Evolutionary conservation across 2,888 invertebrate genomes (phyloP).

Genomic region (Chrysolina haemoptera): DNA sequence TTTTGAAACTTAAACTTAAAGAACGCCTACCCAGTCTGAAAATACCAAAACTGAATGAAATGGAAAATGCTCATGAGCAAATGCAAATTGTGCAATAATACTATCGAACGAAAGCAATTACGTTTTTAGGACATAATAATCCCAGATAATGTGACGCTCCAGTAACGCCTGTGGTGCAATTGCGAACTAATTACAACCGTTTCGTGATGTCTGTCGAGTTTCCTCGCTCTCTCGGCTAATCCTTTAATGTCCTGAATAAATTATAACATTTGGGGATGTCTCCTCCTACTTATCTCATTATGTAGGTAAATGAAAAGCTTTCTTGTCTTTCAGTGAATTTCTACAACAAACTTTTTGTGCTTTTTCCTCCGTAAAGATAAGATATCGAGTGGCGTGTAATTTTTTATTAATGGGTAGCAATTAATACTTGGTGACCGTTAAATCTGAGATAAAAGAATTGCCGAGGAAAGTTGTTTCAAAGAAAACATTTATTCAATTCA

Average conservation of each 20-base stretch:
- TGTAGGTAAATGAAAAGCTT: constrained; percentile 48
- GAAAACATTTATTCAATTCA: neutral
- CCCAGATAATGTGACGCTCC: constrained; percentile 15
- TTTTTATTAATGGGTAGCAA: constrained; percentile 11
- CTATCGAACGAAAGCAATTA: neutral
- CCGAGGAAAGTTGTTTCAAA: neutral
- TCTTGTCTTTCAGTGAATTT: constrained; percentile 24
- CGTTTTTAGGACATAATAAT: neutral
- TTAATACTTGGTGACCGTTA: constrained; percentile 14
- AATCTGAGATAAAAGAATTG: constrained; percentile 4
- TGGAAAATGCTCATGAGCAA: neutral
- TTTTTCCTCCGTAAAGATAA: constrained; percentile 21
- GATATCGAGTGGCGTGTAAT: constrained; percentile 20
- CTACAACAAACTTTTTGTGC: constrained; percentile 28
- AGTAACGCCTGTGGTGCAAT: constrained; percentile 45
- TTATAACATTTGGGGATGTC: constrained; percentile 46
- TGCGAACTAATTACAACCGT: constrained; percentile 50
- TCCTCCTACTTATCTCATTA: constrained; percentile 49
- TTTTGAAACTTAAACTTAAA: too few species aligned
- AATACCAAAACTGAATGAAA: neutral
- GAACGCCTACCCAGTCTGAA: neutral
- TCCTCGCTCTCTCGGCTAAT: constrained; percentile 46
- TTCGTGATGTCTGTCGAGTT: constrained; percentile 45
- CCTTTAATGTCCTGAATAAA: constrained; percentile 52
- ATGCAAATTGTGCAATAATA: constrained; percentile 5